Base-by-base conservation (phyloP, 2,888 invertebrate species). In the Omphaloscelis lunosa region DNA sequence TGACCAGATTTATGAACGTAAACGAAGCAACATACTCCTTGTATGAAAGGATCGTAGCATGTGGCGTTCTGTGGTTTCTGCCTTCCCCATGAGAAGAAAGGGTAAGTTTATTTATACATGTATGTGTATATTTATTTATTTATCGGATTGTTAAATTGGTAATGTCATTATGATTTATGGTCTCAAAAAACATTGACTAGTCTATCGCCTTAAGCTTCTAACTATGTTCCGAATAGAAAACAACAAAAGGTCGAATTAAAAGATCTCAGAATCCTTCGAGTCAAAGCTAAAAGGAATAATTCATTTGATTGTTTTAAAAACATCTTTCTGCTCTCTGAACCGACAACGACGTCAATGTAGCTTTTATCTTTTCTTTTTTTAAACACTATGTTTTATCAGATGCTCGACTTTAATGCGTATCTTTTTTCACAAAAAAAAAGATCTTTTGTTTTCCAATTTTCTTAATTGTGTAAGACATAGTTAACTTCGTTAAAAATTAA, bases 301-400 rank as follows among this genome's bases (percentile, higher is more conserved):
- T 84, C 20, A 65, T 75, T 39, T 41, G 41, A 67, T 75, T 66
- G 59, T 65, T 61, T 56, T 20, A 68, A 66, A 65, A 68, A 82
- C 65, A 77, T 65, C 27, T 68, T 56, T 70, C 58, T 20, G 27
- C 61, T 62, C 59, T 66, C 6, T 74, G 68, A 82, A 63, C 75
- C 41, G 41, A 17, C 29, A 70, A 80, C 65, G 41, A 63, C 73
- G 39, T 66, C 67, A 77, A 65, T 72, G 73, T 45, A 29, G 12
- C 77, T 63, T 77, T 85, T 59, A 77, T 77, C 45, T 85, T 80
- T 82, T 66, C 15, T 72, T n/a, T 72, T 71, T 78, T 53, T 56
- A 58, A 65, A 68, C 41, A 59, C 45, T 63, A 68, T 56, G n/a
- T 72, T 82, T 72, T 58, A 72, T 63, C 59, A 58, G 69, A 82